phyloP scores from a whole-genome alignment of 2,888 invertebrate genomes.

The Mesorhabditis belari region DNA sequence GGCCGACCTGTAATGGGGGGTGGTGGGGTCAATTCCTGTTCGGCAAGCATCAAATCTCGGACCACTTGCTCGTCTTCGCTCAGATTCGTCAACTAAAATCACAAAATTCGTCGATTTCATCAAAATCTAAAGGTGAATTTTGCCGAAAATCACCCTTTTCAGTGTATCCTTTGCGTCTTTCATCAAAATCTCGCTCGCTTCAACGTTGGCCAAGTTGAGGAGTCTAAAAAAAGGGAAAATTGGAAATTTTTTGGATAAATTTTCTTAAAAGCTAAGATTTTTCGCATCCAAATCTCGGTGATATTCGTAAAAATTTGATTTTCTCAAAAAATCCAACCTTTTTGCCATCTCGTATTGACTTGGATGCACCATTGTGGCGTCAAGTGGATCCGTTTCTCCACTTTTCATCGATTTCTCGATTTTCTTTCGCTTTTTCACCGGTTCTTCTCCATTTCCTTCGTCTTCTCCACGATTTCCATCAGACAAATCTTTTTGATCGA shows the following conservation, averaged over 20 bases:
- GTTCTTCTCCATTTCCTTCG: too few species aligned
- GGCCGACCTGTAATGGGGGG: constrained; percentile 12
- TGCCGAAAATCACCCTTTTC: too few species aligned
- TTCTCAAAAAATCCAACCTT: constrained; percentile 54
- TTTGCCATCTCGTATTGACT: constrained; percentile 74
- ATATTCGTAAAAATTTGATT: not conserved
- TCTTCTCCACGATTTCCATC: too few species aligned
- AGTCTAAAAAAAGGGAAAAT: not conserved
- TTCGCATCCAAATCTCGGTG: not conserved
- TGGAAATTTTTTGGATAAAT: not conserved
- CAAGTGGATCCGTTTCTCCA: constrained; percentile 58
- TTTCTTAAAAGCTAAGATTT: not conserved
- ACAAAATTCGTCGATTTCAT: not conserved
- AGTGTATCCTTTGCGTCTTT: too few species aligned
- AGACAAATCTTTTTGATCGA: too few species aligned
- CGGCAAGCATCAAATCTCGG: constrained; percentile 9
- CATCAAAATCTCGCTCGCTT: too few species aligned
- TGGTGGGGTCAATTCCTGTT: constrained; percentile 11
- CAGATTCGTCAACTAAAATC: not conserved
- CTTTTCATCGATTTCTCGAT: not conserved
- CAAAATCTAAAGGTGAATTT: too few species aligned
- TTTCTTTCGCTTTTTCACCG: constrained; percentile 12
- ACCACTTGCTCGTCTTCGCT: constrained; percentile 9
- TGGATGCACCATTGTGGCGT: constrained; percentile 82
- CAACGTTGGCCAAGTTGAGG: too few species aligned